These are phyloP conservation scores for Gymnogyps californianus DNA, from an alignment of 2,113 vertebrate species.

Conservation along the genomic window DNA sequence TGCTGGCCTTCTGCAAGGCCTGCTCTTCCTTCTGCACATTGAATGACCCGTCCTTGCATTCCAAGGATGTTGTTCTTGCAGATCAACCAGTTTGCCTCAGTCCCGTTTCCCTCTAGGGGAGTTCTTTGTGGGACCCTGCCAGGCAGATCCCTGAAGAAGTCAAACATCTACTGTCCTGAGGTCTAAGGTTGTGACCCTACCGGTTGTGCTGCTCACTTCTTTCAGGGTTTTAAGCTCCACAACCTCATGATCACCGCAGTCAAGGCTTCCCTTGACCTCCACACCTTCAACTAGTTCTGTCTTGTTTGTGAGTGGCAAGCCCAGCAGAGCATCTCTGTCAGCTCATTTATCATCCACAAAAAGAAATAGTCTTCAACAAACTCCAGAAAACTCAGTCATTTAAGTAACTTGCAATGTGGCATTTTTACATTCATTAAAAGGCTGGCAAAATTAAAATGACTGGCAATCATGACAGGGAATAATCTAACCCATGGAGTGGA, in stretches of 20 bases:
- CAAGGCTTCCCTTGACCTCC: neutral
- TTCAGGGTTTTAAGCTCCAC: neutral
- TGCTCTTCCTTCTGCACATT: neutral
- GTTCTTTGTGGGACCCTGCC: neutral
- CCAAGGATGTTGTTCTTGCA: neutral
- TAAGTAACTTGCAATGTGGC: neutral
- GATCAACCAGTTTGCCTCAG: neutral
- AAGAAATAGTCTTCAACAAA: neutral
- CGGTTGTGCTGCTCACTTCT: neutral
- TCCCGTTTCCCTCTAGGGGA: neutral
- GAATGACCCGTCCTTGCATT: neutral
- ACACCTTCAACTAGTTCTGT: neutral
- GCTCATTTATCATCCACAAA: neutral
- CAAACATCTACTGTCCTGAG: neutral
- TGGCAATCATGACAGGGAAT: neutral
- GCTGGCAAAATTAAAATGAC: neutral
- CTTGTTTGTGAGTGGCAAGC: neutral
- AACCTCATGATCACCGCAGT: neutral
- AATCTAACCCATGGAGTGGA: neutral
- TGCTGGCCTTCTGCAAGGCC: neutral
- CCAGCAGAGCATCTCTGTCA: neutral
- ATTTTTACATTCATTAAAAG: neutral
- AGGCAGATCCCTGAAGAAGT: neutral
- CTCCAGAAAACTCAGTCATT: neutral
- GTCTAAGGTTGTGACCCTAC: neutral